Percentiles rank a stretch among this genome's conserved stretches.
Evolutionary conservation across 2,113 vertebrate genomes (phyloP).

Genomic region (Stigmatopora nigra): DNA sequence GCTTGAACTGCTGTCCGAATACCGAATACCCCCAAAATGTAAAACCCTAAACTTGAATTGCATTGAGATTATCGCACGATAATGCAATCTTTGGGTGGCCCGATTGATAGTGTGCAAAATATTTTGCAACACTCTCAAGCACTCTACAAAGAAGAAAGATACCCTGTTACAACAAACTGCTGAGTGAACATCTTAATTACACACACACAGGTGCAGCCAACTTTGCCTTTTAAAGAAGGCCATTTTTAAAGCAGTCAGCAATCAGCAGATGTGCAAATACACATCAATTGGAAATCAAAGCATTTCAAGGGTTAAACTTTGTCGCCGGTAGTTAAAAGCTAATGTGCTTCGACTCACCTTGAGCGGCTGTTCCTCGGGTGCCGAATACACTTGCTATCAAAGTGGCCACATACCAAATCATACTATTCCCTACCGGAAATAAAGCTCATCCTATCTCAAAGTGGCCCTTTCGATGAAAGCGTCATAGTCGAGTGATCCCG

Average conservation of each 20-base stretch:
- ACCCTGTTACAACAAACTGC: neutral
- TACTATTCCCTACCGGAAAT: slow-evolving; percentile 80
- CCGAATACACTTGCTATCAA: slow-evolving; percentile 99
- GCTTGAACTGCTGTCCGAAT: slow-evolving; percentile 8
- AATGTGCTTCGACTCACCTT: slow-evolving; percentile 94
- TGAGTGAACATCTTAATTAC: slow-evolving; percentile 7
- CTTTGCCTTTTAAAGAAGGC: slow-evolving; percentile 39
- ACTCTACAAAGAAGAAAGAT: too few species aligned
- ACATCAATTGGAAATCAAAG: neutral
- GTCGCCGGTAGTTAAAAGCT: slow-evolving; percentile 12
- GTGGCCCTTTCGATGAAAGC: slow-evolving; percentile 69
- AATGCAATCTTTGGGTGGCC: neutral
- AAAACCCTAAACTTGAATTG: slow-evolving; percentile 11
- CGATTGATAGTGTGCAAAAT: neutral
- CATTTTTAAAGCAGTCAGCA: slow-evolving; percentile 2
- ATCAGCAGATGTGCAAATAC: neutral
- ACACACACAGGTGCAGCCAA: slow-evolving; percentile 40
- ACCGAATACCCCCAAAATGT: neutral
- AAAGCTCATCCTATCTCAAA: slow-evolving; percentile 84
- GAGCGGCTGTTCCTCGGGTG: slow-evolving; percentile 88
- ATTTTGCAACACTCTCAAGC: neutral
- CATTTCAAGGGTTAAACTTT: slow-evolving; percentile 1
- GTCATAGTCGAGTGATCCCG: slow-evolving; percentile 54
- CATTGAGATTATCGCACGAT: slow-evolving; percentile 22
- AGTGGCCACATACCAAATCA: slow-evolving; percentile 99